Percentiles rank a stretch among this genome's conserved stretches.
These are phyloP conservation scores for Pararge aegeria DNA, from an alignment of 1,140 invertebrate species.

Conservation along the genomic window DNA sequence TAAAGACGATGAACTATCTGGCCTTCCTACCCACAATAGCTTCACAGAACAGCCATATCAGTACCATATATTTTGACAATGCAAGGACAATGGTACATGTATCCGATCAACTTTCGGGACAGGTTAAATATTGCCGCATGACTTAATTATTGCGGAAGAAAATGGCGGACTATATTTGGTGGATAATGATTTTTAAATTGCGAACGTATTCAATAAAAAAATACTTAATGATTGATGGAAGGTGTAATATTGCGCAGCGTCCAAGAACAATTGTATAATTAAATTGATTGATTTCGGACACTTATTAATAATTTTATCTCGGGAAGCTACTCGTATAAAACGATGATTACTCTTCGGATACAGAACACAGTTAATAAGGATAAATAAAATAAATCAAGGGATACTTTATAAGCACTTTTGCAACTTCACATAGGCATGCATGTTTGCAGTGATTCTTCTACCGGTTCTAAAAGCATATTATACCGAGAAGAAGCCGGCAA, in stretches of 20 bases:
- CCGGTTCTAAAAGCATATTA: too few relatives aligned
- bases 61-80: constrained; percentile 16
- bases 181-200: neutral
- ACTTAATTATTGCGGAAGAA: constrained; percentile 14
- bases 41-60: neutral
- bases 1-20: neutral
- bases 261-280: neutral
- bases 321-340: neutral
- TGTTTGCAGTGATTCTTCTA: too few relatives aligned
- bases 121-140: neutral
- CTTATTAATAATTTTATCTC: neutral
- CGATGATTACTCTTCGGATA: too few relatives aligned
- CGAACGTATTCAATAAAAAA: neutral
- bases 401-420: too few relatives aligned
- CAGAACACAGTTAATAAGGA: too few relatives aligned
- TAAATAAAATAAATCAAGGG: too few relatives aligned
- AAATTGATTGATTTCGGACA: neutral
- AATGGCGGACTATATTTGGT: constrained; percentile 3
- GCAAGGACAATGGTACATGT: constrained; percentile 21
- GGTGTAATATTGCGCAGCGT: neutral
- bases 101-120: constrained; percentile 20
- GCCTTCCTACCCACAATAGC: neutral
- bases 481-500: too few relatives aligned
- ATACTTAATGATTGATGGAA: constrained; percentile 1
- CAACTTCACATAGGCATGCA: too few relatives aligned